These are phyloP conservation scores for Scaptomyza caliginosa DNA, from an alignment of 2,888 invertebrate species.

Conservation along the genomic window DNA sequence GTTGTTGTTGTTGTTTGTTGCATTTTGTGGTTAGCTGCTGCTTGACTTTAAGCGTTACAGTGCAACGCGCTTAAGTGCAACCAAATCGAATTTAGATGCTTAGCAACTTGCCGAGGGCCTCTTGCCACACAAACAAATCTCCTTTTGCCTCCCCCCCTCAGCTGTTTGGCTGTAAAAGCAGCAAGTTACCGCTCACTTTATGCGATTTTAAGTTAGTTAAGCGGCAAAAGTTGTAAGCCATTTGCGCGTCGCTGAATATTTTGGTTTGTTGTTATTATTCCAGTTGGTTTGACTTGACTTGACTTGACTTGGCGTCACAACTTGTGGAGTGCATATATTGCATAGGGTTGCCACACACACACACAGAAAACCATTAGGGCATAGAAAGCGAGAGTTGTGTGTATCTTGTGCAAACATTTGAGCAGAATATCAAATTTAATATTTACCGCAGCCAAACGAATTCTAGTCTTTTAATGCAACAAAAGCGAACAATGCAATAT, in stretches of 20 bases:
- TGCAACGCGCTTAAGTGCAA: slow-evolving; percentile 60
- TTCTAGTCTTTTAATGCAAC: too few relatives aligned
- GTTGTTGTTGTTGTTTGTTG: slow-evolving; percentile 13
- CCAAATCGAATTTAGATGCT: slow-evolving; percentile 74
- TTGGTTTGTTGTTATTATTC: slow-evolving; percentile 11
- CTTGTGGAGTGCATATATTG: slow-evolving; percentile 67
- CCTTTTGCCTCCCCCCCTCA: not conserved
- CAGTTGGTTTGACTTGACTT: slow-evolving; percentile 25
- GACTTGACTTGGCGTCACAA: slow-evolving; percentile 39
- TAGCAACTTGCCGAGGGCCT: slow-evolving; percentile 49
- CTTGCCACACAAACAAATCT: slow-evolving; percentile 5
- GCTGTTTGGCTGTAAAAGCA: not conserved
- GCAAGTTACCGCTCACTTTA: slow-evolving; percentile 57
- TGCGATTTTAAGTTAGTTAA: slow-evolving; percentile 65
- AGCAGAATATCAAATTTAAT: not conserved
- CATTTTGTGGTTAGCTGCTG: slow-evolving; percentile 7
- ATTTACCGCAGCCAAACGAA: not conserved
- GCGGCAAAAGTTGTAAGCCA: slow-evolving; percentile 69
- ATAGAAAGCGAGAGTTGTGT: slow-evolving; percentile 12
- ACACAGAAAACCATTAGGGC: not conserved
- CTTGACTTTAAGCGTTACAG: slow-evolving; percentile 30
- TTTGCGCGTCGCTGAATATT: slow-evolving; percentile 54
- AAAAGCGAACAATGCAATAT: not conserved
- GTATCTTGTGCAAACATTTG: not conserved
- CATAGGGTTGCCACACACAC: slow-evolving; percentile 36